Evolutionary conservation across 2,113 vertebrate genomes (phyloP), one percentile per base, ranked within the genome.

Genomic region (Upupa epops): DNA sequence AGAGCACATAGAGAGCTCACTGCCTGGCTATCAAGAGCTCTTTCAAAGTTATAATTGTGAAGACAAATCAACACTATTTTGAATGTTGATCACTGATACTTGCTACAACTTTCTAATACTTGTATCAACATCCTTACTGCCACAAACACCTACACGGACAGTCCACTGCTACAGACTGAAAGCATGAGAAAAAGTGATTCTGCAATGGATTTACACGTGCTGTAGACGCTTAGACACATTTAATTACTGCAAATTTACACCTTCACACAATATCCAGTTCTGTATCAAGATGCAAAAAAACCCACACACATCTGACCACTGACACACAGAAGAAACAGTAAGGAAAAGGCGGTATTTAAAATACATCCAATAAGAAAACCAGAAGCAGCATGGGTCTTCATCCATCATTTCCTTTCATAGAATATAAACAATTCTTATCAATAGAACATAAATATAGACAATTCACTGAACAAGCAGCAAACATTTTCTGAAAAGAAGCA

Each of bases 1-100:
- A 82, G 59, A 76, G 32, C 25, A 91, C 2, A 2, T 1, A 37
- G 0, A 2, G 11, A 69, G 54, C 18, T 86, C 1, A 0, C 25
- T 71, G 45, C 45, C 54, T 24, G 21, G 11, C 45, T 78, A 9
- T 24, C 49, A 7, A 15, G 26, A 77, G 26, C 9, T 79, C 31
- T 42, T 42, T 15, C 40, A 31, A 13, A 65, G 58, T 32, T 61
- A 59, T 22, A 75, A 5, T 29, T 7, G 4, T n/a, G 11, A 88
- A 74, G 32, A 46, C 6, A 73, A 52, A 18, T 24, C 51, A 80
- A 32, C 17, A 63, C 25, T 29, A 54, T 29, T 72, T 51, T 3
- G 0, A 83, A 65, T 46, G 31, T 20, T 48, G n/a, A 80, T 42
- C 56, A 42, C 22, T 3, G 3, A 75, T 10, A 46, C 20, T 66